Conservation (phyloP, 2,888 invertebrate species). For the Scaptomyza caliginosa region DNA sequence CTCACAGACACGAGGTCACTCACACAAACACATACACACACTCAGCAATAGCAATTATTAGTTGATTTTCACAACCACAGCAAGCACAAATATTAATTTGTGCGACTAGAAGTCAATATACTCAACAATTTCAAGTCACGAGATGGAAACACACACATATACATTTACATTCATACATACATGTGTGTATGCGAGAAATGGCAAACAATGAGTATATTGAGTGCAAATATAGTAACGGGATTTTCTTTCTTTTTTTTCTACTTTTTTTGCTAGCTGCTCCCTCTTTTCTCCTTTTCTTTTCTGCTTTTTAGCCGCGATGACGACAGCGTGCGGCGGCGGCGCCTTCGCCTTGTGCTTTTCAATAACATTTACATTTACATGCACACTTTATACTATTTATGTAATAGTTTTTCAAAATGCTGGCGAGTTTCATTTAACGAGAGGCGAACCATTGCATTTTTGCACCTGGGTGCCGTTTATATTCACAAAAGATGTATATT, state of each 20-base stretch:
- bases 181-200: slow-evolving; percentile 35
- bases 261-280: slow-evolving; percentile 45
- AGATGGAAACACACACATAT: slow-evolving; percentile 44
- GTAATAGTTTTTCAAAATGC: slow-evolving; percentile 71
- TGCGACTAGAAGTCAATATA: slow-evolving; percentile 61
- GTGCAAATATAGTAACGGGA: slow-evolving; percentile 61
- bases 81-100: slow-evolving; percentile 52
- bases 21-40: slow-evolving; percentile 52
- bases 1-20: slow-evolving; percentile 75
- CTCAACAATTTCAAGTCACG: slow-evolving; percentile 61
- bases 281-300: slow-evolving; percentile 49
- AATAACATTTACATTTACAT: slow-evolving; percentile 79
- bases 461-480: slow-evolving; percentile 32
- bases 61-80: slow-evolving; percentile 60
- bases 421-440: slow-evolving; percentile 49
- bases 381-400: slow-evolving; percentile 76
- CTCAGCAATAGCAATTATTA: slow-evolving; percentile 59
- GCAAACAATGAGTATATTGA: slow-evolving; percentile 53
- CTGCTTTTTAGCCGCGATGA: slow-evolving; percentile 67
- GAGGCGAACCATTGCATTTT: slow-evolving; percentile 34
- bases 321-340: slow-evolving; percentile 70
- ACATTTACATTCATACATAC: not conserved
- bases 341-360: slow-evolving; percentile 67
- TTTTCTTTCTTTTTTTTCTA: slow-evolving; percentile 12
- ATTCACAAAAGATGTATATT: slow-evolving; percentile 41